These are phyloP conservation scores for Stigmatopora nigra DNA, from an alignment of 2,113 vertebrate genomes.

Conservation along the genomic window DNA sequence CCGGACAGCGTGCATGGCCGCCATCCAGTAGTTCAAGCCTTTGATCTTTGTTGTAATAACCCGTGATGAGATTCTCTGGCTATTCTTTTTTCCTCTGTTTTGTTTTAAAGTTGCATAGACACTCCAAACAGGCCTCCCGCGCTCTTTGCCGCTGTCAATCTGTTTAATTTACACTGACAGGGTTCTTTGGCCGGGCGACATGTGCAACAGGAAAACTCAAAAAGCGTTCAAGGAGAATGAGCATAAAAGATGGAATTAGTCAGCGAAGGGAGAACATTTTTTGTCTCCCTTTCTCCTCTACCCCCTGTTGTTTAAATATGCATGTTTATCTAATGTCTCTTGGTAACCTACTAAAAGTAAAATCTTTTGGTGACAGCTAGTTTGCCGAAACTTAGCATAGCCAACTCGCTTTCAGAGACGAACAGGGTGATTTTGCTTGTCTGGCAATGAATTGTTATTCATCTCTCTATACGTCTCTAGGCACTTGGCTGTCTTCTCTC, in stretches of 20 bases:
- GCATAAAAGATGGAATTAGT: constrained; percentile 49
- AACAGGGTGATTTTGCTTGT: neutral
- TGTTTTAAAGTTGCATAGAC: constrained; percentile 57
- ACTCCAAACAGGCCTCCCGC: constrained; percentile 31
- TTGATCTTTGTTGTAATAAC: constrained; percentile 39
- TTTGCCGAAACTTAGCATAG: neutral
- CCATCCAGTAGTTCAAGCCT: constrained; percentile 40
- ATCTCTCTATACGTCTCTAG: neutral
- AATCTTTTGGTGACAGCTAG: constrained; percentile 18
- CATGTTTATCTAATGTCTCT: constrained; percentile 49
- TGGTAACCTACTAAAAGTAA: constrained; percentile 26
- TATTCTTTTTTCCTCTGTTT: constrained; percentile 18
- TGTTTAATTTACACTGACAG: constrained; percentile 48
- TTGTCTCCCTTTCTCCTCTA: constrained; percentile 31
- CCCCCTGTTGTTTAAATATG: constrained; percentile 47
- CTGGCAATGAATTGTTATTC: neutral
- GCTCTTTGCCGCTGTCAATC: constrained; percentile 41
- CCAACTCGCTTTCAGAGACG: neutral
- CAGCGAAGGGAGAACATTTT: constrained; percentile 11
- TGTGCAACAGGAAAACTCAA: constrained; percentile 41
- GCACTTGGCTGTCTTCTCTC: neutral
- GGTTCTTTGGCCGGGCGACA: constrained; percentile 37
- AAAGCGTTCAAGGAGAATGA: constrained; percentile 29
- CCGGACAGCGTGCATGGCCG: constrained; percentile 31
- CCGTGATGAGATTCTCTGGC: constrained; percentile 17